Evolutionary conservation across 2,113 vertebrate genomes (phyloP).

Genomic region (Aptenodytes forsteri): DNA sequence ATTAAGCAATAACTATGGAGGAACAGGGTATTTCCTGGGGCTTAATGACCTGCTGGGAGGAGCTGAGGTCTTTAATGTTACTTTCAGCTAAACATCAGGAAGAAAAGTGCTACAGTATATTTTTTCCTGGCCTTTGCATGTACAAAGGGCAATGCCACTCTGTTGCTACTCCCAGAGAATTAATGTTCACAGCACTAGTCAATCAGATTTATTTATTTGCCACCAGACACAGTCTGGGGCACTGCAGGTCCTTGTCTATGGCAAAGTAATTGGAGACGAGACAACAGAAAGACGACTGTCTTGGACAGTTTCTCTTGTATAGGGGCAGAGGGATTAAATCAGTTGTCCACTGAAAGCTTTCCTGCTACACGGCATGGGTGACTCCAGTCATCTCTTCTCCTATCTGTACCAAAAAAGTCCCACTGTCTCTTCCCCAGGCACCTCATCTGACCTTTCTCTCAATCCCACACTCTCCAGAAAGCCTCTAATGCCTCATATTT

Average conservation of each 20-base stretch:
- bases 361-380: background rate
- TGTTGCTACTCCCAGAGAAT: conserved; percentile 1
- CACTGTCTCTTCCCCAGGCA: background rate
- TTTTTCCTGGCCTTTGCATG: background rate
- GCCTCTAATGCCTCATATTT: background rate
- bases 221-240: background rate
- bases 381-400: background rate
- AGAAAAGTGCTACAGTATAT: background rate
- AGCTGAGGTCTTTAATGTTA: conserved; percentile 23
- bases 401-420: background rate
- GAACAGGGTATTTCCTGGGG: conserved; percentile 40
- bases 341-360: background rate
- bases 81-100: conserved; percentile 28
- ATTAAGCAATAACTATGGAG: conserved; percentile 45
- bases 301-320: background rate
- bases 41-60: conserved; percentile 58
- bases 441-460: background rate
- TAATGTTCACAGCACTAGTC: background rate
- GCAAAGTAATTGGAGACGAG: background rate
- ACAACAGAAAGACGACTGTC: background rate
- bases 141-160: conserved; percentile 22
- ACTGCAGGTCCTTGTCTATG: background rate
- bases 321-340: background rate
- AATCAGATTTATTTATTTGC: conserved; percentile 55
- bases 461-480: background rate